phyloP scores from a whole-genome alignment of 2,797 vertebrate species.

The Tenualosa ilisha region DNA sequence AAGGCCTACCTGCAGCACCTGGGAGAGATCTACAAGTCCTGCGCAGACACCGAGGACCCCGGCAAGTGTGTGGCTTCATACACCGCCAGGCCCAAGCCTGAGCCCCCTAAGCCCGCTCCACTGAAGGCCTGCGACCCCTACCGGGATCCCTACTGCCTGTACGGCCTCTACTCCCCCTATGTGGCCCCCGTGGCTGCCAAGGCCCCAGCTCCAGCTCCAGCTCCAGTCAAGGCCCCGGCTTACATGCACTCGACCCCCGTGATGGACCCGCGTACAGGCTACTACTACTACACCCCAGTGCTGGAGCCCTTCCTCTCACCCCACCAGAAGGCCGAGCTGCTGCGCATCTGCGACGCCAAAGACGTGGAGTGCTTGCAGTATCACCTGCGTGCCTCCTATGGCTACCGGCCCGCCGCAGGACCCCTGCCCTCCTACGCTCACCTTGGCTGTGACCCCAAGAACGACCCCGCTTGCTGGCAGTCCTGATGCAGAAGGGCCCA shows the following conservation, averaged over 20 bases:
- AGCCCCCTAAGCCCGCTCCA: constrained; percentile 69
- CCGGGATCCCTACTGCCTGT: constrained; percentile 74
- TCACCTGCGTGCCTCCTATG: constrained; percentile 75
- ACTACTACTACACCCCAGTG: constrained; percentile 67
- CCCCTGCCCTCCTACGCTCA: constrained; percentile 72
- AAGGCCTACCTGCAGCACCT: constrained; percentile 76
- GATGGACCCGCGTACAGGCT: constrained; percentile 62
- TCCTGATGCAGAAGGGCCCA: constrained; percentile 67
- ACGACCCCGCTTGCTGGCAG: constrained; percentile 67
- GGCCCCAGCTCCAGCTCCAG: constrained; percentile 49
- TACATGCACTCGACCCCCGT: constrained; percentile 44
- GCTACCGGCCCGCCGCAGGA: constrained; percentile 62
- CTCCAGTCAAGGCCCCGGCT: constrained; percentile 55
- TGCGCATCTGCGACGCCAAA: constrained; percentile 74
- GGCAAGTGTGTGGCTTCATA: constrained; percentile 68
- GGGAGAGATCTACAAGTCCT: constrained; percentile 78
- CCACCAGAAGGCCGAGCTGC: constrained; percentile 75
- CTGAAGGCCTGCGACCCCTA: constrained; percentile 77
- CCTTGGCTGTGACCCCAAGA: constrained; percentile 76
- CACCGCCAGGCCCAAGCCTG: constrained; percentile 63
- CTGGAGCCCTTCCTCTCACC: constrained; percentile 69
- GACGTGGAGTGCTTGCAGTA: constrained; percentile 81
- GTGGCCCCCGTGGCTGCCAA: constrained; percentile 60
- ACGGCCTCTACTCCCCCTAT: constrained; percentile 70
- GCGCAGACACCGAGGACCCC: constrained; percentile 71